Conservation (phyloP, 2,113 vertebrate species). For the Callospermophilus lateralis region DNA sequence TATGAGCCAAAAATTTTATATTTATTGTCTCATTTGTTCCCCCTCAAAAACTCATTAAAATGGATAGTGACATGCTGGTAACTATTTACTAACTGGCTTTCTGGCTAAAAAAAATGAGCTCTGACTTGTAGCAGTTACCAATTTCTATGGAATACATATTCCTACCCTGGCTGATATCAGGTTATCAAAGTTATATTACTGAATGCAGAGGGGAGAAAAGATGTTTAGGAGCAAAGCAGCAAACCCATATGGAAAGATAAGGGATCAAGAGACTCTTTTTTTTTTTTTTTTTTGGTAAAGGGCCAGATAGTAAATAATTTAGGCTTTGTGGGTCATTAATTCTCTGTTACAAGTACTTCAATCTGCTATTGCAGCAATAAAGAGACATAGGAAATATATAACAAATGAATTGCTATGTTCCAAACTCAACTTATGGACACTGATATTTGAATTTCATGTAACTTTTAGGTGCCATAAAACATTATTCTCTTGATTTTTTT, state of each 20-base stretch:
- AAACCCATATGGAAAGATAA: neutral
- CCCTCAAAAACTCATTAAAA: neutral
- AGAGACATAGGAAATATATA: neutral
- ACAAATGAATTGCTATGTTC: neutral
- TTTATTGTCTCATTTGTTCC: neutral
- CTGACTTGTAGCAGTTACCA: neutral
- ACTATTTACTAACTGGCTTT: neutral
- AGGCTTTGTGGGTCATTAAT: neutral
- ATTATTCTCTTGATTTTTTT: neutral
- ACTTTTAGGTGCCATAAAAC: neutral
- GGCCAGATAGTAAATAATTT: neutral
- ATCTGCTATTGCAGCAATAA: neutral
- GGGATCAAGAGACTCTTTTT: neutral
- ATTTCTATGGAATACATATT: neutral
- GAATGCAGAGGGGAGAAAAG: neutral
- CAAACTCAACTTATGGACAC: neutral
- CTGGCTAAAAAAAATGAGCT: neutral
- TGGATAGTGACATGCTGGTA: neutral
- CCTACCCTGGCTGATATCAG: neutral
- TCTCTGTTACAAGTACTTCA: neutral
- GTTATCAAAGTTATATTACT: neutral
- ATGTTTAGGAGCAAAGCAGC: neutral
- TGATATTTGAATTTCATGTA: conserved; percentile 46
- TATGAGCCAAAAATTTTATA: neutral
- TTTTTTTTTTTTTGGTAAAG: neutral